These are phyloP conservation scores for Andrena haemorrhoa DNA, from an alignment of 2,888 invertebrate genomes.

Conservation along the genomic window DNA sequence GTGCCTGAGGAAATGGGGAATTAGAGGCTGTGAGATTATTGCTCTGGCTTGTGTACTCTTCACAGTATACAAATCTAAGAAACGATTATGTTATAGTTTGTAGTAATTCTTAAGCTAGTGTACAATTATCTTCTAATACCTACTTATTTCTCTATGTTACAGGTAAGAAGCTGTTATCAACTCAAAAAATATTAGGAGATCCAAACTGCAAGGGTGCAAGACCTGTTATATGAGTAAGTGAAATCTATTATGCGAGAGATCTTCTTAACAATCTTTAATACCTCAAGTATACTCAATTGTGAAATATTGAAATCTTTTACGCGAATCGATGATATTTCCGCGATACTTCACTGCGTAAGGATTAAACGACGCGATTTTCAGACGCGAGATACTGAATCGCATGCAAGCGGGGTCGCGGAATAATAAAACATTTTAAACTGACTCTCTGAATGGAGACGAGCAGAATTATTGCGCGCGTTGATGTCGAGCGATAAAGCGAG, in stretches of 20 bases:
- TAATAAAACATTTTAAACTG: constrained; percentile 52
- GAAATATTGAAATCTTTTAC: constrained; percentile 4
- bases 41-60: no score
- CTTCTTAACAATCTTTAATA: neutral
- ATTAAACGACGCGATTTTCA: constrained; percentile 36
- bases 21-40: no score
- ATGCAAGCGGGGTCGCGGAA: neutral
- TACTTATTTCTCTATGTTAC: constrained; percentile 6
- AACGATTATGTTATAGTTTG: neutral
- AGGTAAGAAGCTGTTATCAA: constrained; percentile 8
- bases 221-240: neutral
- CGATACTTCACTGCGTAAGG: neutral
- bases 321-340: constrained; percentile 22
- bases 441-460: neutral
- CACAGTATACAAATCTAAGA: no score
- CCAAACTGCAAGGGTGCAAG: neutral
- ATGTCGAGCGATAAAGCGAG: constrained; percentile 4
- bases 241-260: neutral
- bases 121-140: neutral
- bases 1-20: no score
- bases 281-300: no score
- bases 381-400: constrained; percentile 30
- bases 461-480: constrained; percentile 33
- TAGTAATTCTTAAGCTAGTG: neutral
- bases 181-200: neutral